Evolutionary conservation across 1,140 invertebrate genomes (phyloP).

Genomic region (Drosophila littoralis): DNA sequence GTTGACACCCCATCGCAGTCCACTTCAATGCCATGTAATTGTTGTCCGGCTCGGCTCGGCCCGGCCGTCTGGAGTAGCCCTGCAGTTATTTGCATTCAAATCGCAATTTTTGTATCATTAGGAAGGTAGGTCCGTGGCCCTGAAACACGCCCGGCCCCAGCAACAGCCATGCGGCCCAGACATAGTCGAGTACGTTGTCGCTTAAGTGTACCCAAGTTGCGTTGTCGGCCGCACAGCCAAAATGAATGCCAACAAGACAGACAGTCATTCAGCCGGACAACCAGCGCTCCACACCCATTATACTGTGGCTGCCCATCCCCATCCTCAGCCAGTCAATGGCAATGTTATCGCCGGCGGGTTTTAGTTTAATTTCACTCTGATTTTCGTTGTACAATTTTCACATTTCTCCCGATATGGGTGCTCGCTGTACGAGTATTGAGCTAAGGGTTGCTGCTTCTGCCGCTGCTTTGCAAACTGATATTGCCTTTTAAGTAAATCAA

Average conservation of each 20-base stretch:
- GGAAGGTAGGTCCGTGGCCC: slow-evolving; percentile 36
- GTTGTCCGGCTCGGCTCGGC: slow-evolving; percentile 49
- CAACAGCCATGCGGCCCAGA: slow-evolving; percentile 33
- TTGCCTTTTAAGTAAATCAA: slow-evolving; percentile 82
- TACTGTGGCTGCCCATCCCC: slow-evolving; percentile 2
- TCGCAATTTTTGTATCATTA: slow-evolving; percentile 82
- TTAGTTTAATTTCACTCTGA: slow-evolving; percentile 81
- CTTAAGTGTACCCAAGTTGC: slow-evolving; percentile 80
- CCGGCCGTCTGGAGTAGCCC: slow-evolving; percentile 62
- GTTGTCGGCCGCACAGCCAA: slow-evolving; percentile 50
- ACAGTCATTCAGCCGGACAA: slow-evolving; percentile 39
- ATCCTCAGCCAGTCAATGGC: slow-evolving; percentile 12
- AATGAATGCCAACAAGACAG: slow-evolving; percentile 79
- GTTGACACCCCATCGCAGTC: slow-evolving; percentile 18
- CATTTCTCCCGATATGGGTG: slow-evolving; percentile 71
- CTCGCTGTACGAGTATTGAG: background rate
- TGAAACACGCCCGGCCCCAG: slow-evolving; percentile 4
- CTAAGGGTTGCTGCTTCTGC: slow-evolving; percentile 41
- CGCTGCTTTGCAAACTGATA: slow-evolving; percentile 69
- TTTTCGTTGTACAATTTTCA: slow-evolving; percentile 81
- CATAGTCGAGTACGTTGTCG: slow-evolving; percentile 51
- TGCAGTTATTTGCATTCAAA: slow-evolving; percentile 83
- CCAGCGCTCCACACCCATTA: background rate
- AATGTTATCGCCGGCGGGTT: slow-evolving; percentile 70
- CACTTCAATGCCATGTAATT: slow-evolving; percentile 68